Base-by-base conservation (phyloP, 1,140 invertebrate genomes). In the Ceratitis capitata region DNA sequence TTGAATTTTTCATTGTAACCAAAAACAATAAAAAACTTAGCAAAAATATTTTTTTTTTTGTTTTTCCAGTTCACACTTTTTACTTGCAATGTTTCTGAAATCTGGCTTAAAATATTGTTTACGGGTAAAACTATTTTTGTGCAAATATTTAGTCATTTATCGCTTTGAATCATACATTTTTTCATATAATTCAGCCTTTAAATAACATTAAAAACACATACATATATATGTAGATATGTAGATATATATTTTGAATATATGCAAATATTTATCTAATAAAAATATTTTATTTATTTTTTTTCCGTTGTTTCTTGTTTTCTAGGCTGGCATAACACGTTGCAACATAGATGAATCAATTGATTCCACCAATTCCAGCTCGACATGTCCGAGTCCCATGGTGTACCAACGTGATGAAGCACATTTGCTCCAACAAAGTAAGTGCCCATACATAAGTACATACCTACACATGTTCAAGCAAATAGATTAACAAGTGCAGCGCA, bases 281-380 rank as follows among this genome's bases (percentile, higher is more conserved):
- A 49, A 49, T 32, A 47, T 42, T 26, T 69, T 3, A 45, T 85
- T 51, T 10, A 32, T 47, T 69, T 64, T 64, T 16, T 26, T 32
- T 49, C n/a, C 4, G 2, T 23, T 23, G 45, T 56, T 56, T 23
- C 5, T 56, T 56, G 19, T 84, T 42, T 42, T n/a, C n/a, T 84
- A 92, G 91, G 91, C 89, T 69, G 91, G 91, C 64, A 91, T 92
- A 35, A 92, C 91, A 64, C 89, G 91, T 3, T 92, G 89, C 87
- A 92, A 92, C 74, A 90, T 92, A 7, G 91, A 92, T 82, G 91
- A 91, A 61, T 92, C 91, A 35, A 89, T 91, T 12, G 91, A 91
- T 86, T 92, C 91, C 16, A 92, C 89, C 49, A 89, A 91, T 86
- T 92, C 91, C 32, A 91, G 89, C 35, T 92, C 91, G 64, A 91